Conservation (phyloP, 1,140 invertebrate species). For the Hormaphis cornu region DNA sequence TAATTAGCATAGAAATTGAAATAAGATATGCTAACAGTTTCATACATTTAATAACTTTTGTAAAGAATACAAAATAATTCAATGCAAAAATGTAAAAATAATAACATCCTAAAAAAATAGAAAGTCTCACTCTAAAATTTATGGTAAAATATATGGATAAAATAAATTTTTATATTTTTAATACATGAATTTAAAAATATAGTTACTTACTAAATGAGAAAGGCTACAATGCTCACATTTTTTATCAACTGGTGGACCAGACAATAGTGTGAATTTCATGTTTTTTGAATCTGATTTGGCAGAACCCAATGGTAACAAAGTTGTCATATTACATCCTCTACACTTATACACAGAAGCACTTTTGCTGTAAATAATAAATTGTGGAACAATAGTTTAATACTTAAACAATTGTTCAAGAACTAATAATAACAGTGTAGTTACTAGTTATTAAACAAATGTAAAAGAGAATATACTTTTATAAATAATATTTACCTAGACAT, state of each 20-base stretch:
- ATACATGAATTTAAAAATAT: conserved; percentile 23
- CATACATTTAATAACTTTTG: no score
- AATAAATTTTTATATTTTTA: no score
- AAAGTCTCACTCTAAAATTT: no score
- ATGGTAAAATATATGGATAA: no score
- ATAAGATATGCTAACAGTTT: no score
- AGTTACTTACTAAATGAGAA: conserved; percentile 54
- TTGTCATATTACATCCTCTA: conserved; percentile 70
- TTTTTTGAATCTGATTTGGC: conserved; percentile 49
- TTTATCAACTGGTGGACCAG: conserved; percentile 54
- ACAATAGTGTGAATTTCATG: conserved; percentile 55
- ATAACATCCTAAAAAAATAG: no score
- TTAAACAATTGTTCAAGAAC: background rate
- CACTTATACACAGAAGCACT: conserved; percentile 81
- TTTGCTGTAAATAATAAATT: conserved; percentile 50
- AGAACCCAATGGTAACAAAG: conserved; percentile 65
- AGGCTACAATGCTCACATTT: conserved; percentile 69
- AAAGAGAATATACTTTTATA: no score
- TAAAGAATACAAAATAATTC: no score
- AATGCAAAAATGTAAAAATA: no score
- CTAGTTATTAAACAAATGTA: no score
- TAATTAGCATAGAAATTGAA: background rate
- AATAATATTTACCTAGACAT: conserved; percentile 53
- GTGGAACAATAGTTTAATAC: background rate
- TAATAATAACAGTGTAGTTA: no score